Percentiles rank a stretch among this genome's conserved stretches.
Conservation (phyloP, 2,888 invertebrate species). For the Ochropacha duplaris region DNA sequence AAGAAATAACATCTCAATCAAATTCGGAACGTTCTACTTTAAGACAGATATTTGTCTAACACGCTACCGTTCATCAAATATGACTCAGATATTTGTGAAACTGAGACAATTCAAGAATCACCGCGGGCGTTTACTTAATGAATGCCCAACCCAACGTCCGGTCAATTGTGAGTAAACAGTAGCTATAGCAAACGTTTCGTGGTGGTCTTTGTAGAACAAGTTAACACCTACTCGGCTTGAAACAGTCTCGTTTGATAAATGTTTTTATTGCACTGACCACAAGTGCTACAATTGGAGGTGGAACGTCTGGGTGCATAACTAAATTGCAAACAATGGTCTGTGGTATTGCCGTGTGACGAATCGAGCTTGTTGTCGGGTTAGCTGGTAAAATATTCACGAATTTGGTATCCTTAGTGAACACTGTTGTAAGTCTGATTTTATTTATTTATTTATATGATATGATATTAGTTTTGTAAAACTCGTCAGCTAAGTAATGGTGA, state of each 20-base stretch:
- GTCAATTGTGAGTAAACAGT: conserved; percentile 53
- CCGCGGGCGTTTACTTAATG: conserved; percentile 31
- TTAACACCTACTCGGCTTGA: conserved; percentile 59
- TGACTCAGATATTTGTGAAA: conserved; percentile 31
- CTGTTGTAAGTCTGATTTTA: background rate
- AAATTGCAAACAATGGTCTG: conserved; percentile 68
- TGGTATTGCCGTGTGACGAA: conserved; percentile 65
- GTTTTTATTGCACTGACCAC: conserved; percentile 60
- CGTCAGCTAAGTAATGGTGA: too few species aligned
- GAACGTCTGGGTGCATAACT: conserved; percentile 68
- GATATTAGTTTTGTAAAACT: too few species aligned
- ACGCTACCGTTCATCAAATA: conserved; percentile 6
- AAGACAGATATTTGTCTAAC: conserved; percentile 4
- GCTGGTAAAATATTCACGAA: conserved; percentile 21
- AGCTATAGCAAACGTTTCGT: conserved; percentile 40
- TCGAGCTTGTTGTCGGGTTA: conserved; percentile 48
- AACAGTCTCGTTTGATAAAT: conserved; percentile 53
- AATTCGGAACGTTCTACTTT: background rate
- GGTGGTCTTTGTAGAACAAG: conserved; percentile 65
- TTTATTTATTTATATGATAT: too few species aligned
- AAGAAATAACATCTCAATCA: conserved; percentile 6
- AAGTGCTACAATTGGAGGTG: conserved; percentile 60
- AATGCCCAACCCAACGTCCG: conserved; percentile 40
- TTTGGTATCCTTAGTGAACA: background rate
- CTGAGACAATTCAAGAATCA: conserved; percentile 39